Conservation (phyloP, 2,797 vertebrate genomes). For the Loris lydekkerianus region DNA sequence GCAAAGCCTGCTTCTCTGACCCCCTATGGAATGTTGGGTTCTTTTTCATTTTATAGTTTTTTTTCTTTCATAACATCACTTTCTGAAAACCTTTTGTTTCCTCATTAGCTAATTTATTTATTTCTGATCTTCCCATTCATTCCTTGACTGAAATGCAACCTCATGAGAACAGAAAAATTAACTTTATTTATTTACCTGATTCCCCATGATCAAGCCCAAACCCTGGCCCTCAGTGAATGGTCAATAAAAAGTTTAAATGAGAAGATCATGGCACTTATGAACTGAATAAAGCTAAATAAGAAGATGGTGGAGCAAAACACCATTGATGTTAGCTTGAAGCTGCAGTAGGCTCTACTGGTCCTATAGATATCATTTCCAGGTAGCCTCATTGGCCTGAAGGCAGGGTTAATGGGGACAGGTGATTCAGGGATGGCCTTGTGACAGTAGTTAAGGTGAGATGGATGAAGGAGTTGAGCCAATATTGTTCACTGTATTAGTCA, state of each 20-base stretch:
- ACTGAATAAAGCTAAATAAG: not conserved
- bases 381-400: not conserved
- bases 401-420: too few relatives aligned
- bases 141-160: not conserved
- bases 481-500: not conserved
- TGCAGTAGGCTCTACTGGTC: too few relatives aligned
- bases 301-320: fast-evolving
- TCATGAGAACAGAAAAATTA: not conserved
- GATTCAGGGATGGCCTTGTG: not conserved
- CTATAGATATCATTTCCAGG: not conserved
- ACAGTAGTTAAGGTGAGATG: not conserved
- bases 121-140: not conserved
- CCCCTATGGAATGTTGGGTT: not conserved
- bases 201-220: not conserved
- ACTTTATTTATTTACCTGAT: not conserved
- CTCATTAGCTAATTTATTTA: not conserved
- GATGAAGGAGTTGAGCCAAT: not conserved
- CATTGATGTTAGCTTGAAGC: not conserved
- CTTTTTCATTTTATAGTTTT: not conserved
- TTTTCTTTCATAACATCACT: not conserved
- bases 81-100: not conserved
- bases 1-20: not conserved
- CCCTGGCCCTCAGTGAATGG: not conserved
- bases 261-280: not conserved
- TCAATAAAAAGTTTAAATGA: not conserved